phyloP scores from a whole-genome alignment of 2,888 invertebrate species.

The Latrodectus hesperus region DNA sequence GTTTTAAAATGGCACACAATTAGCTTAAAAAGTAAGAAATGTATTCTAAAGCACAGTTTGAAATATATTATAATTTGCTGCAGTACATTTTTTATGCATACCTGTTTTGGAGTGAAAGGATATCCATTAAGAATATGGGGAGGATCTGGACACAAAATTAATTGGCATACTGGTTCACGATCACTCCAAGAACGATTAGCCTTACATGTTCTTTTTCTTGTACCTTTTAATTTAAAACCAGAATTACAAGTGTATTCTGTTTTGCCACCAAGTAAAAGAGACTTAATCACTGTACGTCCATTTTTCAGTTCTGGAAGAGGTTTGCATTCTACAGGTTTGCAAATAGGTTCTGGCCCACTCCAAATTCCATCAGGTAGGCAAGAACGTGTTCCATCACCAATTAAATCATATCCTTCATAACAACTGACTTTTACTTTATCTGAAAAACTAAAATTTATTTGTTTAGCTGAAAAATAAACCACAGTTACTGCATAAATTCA shows the following conservation, averaged over 20 bases:
- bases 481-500: not conserved
- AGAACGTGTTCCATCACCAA: constrained; percentile 71
- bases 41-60: too few relatives aligned
- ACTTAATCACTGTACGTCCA: constrained; percentile 67
- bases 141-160: constrained; percentile 73
- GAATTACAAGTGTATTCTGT: constrained; percentile 62
- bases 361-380: constrained; percentile 73
- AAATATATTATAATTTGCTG: too few relatives aligned
- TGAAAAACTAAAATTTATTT: constrained; percentile 62
- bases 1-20: too few relatives aligned
- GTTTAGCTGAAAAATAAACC: not conserved
- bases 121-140: constrained; percentile 69
- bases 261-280: constrained; percentile 40
- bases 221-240: constrained; percentile 72
- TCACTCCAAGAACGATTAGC: constrained; percentile 73
- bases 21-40: too few relatives aligned
- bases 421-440: constrained; percentile 68
- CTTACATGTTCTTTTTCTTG: constrained; percentile 72
- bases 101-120: constrained; percentile 46
- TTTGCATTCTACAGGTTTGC: constrained; percentile 73
- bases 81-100: not conserved
- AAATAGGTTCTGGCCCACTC: constrained; percentile 72
- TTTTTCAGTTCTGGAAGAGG: constrained; percentile 72
- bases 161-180: constrained; percentile 72
- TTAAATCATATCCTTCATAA: constrained; percentile 72